A percentile compares a stretch with the other conserved stretches of the same genome.
phyloP scores from a whole-genome alignment of 2,113 vertebrate species.

The Perognathus longimembris region DNA sequence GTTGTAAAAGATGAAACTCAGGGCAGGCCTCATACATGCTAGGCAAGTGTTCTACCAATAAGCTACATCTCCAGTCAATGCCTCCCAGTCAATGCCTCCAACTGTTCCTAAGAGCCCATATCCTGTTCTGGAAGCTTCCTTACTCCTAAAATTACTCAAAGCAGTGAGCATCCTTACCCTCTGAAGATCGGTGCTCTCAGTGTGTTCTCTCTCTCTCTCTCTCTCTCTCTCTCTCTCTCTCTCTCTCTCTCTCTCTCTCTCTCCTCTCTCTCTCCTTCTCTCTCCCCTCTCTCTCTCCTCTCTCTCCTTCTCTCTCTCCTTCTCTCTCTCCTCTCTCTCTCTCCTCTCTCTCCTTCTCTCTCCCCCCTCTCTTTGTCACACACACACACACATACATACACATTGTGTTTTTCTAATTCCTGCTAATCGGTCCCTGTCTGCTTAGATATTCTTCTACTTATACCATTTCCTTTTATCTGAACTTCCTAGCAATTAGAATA shows the following conservation, averaged over 20 bases:
- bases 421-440: conserved; percentile 15
- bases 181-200: neutral
- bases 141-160: neutral
- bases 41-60: neutral
- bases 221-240: neutral
- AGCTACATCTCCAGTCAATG: neutral
- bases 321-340: too few relatives aligned
- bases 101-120: neutral
- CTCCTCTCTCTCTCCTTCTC: neutral
- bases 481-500: neutral
- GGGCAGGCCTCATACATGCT: too few relatives aligned
- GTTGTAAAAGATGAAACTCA: too few relatives aligned
- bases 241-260: neutral
- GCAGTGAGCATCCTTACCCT: neutral
- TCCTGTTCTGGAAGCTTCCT: conserved; percentile 23
- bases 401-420: conserved; percentile 27
- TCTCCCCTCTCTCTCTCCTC: neutral
- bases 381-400: neutral
- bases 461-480: conserved; percentile 10
- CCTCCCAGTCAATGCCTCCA: neutral
- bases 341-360: neutral
- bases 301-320: neutral
- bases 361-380: too few relatives aligned
- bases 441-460: conserved; percentile 2
- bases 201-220: neutral